Percentiles rank a stretch among this genome's conserved stretches.
Conservation (phyloP, 1,140 invertebrate species). For the Drosophila malerkotliana region DNA sequence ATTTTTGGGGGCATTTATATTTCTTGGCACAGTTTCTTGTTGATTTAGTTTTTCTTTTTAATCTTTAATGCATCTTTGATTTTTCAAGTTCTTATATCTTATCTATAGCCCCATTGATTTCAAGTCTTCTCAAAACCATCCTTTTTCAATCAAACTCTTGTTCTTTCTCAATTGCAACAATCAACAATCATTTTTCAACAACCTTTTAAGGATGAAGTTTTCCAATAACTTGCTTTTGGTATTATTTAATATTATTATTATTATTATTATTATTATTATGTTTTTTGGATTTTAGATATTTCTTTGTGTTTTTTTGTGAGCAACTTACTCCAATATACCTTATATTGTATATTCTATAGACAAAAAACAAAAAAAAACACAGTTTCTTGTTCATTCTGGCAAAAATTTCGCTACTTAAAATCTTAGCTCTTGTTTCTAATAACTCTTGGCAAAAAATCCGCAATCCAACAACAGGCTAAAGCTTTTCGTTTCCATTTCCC, state of each 20-base stretch:
- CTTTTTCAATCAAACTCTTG: background rate
- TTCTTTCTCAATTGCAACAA: background rate
- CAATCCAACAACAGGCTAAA: slow-evolving; percentile 40
- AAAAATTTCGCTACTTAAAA: slow-evolving; percentile 13
- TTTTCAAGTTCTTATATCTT: background rate
- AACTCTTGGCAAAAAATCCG: slow-evolving; percentile 14
- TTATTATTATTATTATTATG: slow-evolving; percentile 1
- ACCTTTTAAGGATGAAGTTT: slow-evolving; percentile 22
- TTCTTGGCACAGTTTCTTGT: slow-evolving; percentile 35
- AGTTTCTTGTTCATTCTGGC: slow-evolving; percentile 8
- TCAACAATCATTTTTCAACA: slow-evolving; percentile 31
- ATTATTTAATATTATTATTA: slow-evolving; percentile 1
- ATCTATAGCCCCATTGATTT: background rate
- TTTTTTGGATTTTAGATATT: slow-evolving; percentile 5
- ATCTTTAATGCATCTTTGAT: background rate
- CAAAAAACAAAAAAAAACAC: slow-evolving; percentile 4
- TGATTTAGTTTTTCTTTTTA: background rate
- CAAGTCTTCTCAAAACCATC: background rate
- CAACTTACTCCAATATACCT: slow-evolving; percentile 8
- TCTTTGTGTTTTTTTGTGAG: slow-evolving; percentile 3
- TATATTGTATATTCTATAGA: background rate
- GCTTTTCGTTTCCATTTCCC: slow-evolving; percentile 43
- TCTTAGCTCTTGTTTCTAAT: slow-evolving; percentile 1
- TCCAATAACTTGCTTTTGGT: slow-evolving; percentile 10
- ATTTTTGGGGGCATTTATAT: background rate